Conservation (phyloP, 2,113 vertebrate species). For the Pygoscelis adeliae region DNA sequence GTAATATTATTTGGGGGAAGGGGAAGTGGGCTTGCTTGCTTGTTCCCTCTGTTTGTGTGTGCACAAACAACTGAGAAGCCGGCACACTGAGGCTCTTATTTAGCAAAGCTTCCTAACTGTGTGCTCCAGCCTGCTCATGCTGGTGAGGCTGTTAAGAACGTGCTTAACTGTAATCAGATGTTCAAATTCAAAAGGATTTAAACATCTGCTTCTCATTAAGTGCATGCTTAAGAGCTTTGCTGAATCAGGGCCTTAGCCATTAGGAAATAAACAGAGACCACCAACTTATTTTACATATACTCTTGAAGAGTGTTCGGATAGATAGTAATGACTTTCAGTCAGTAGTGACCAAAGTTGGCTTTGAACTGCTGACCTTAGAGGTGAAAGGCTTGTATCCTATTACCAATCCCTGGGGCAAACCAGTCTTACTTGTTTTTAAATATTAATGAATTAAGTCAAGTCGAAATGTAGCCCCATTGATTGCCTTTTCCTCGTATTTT, state of each 20-base stretch:
- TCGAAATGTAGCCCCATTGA: slow-evolving; percentile 46
- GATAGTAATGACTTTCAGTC: slow-evolving; percentile 68
- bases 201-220: slow-evolving; percentile 62
- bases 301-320: slow-evolving; percentile 17
- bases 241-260: slow-evolving; percentile 56
- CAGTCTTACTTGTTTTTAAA: slow-evolving; percentile 53
- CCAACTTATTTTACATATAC: slow-evolving; percentile 60
- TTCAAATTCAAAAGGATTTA: slow-evolving; percentile 60
- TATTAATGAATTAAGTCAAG: slow-evolving; percentile 67
- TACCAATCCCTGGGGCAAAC: slow-evolving; percentile 52
- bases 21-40: not conserved
- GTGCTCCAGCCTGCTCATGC: not conserved
- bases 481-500: not conserved
- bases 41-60: not conserved
- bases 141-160: slow-evolving; percentile 30
- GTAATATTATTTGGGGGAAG: not conserved
- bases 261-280: slow-evolving; percentile 65
- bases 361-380: slow-evolving; percentile 63
- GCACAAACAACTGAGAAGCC: not conserved
- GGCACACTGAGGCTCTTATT: not conserved
- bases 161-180: slow-evolving; percentile 66
- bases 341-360: slow-evolving; percentile 37
- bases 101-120: not conserved
- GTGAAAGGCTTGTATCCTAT: slow-evolving; percentile 62
- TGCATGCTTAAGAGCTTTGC: slow-evolving; percentile 47